These are phyloP conservation scores for Dugesia japonica DNA, from an alignment of 2,888 invertebrate genomes.

Conservation along the genomic window DNA sequence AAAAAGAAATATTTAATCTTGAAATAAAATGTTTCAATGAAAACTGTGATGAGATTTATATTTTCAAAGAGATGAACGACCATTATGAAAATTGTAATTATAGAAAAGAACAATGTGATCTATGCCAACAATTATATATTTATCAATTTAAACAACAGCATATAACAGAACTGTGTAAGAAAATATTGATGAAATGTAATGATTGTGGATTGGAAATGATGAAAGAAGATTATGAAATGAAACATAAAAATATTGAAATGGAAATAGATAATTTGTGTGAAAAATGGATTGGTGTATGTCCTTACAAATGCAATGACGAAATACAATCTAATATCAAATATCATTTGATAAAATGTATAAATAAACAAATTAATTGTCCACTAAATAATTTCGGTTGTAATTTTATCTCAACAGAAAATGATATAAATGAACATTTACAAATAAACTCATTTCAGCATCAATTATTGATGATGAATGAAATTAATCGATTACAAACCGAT, in stretches of 20 bases:
- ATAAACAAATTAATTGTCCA: neutral
- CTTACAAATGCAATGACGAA: neutral
- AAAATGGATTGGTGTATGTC: neutral
- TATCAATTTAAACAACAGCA: neutral
- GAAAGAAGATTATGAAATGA: neutral
- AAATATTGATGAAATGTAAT: neutral
- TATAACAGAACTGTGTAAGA: neutral
- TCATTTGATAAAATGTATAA: neutral
- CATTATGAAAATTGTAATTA: neutral
- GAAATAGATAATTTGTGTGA: constrained; percentile 6
- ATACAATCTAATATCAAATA: neutral
- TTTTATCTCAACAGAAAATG: neutral
- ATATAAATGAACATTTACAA: neutral
- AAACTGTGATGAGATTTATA: neutral
- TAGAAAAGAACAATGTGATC: neutral
- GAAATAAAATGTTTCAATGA: neutral
- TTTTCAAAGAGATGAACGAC: neutral
- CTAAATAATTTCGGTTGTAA: neutral
- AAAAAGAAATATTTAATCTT: constrained; percentile 6
- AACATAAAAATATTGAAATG: neutral
- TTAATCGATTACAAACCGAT: neutral
- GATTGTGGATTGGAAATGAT: neutral
- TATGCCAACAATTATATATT: neutral
- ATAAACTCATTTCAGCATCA: neutral
- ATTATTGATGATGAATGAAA: neutral